These are phyloP conservation scores for Corydoras maculifer DNA, from an alignment of 2,113 vertebrate genomes.

Conservation along the genomic window DNA sequence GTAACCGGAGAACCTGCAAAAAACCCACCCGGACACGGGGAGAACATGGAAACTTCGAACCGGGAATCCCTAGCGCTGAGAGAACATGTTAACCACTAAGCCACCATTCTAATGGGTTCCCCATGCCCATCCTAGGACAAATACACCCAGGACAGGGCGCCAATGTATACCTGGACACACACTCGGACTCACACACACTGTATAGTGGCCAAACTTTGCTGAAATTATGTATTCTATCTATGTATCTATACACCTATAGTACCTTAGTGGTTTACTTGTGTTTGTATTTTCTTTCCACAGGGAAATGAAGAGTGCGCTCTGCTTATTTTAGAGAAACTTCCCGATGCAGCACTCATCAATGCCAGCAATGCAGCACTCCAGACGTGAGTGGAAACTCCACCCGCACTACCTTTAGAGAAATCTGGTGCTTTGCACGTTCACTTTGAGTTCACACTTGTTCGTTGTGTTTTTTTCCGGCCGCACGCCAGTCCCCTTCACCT, in stretches of 20 bases:
- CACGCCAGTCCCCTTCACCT: constrained; percentile 82
- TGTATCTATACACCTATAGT: rapidly evolving
- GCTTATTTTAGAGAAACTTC: constrained; percentile 88
- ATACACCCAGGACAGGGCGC: too few species aligned
- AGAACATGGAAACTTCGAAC: too few species aligned
- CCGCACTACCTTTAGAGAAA: too few species aligned
- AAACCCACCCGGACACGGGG: too few species aligned
- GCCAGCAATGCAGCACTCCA: constrained; percentile 85
- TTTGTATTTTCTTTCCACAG: constrained; percentile 53
- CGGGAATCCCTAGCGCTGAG: too few species aligned
- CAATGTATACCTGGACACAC: too few species aligned
- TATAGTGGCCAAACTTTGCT: too few species aligned
- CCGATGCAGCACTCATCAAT: constrained; percentile 79
- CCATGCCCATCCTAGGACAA: too few species aligned
- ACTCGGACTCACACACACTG: too few species aligned
- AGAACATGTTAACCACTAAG: too few species aligned
- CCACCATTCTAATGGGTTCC: too few species aligned
- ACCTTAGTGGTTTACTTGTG: not conserved
- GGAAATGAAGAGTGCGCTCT: constrained; percentile 91
- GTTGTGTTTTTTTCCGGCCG: not conserved
- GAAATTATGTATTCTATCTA: not conserved
- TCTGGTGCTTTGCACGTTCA: constrained; percentile 11
- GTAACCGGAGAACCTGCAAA: too few species aligned
- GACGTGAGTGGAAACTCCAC: constrained; percentile 75
- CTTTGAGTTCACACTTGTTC: not conserved